Evolutionary conservation across 2,888 invertebrate species (phyloP), one percentile per base, ranked within the genome.

Genomic region (Timema cristinae): DNA sequence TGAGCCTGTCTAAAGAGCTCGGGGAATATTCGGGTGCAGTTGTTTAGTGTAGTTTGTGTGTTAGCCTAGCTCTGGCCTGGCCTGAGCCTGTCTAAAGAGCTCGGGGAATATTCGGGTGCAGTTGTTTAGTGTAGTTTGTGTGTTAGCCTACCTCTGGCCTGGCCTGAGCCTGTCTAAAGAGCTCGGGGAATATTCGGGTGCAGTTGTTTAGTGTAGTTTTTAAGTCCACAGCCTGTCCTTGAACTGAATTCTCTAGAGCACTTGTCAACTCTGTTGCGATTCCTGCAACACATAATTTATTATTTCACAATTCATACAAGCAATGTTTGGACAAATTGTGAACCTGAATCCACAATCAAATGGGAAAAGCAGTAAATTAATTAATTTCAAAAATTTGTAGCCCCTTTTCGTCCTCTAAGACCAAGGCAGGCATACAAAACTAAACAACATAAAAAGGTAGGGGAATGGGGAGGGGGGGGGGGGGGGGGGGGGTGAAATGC

Each of bases 241-340:
- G 82, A 2, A 86, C 85, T 6, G 87, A 86, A 74, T 82, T 82
- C 79, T 89, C 88, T 67, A 89, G 79, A 9, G 87, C 86, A 72
- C 83, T 82, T 0, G 88, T 86, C 70, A 89, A 80, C 78, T 88
- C 86, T 52, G 85, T 85, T 5, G 89, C 84, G n/a, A 89, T 82
- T 80, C 83, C 85, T 85, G 77, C 7, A 80, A 77, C 10, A 48
- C 52, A 32, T n/a, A n/a, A n/a, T n/a, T n/a, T n/a, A n/a, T n/a
- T n/a, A n/a, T 32, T 32, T 32, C 32, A 32, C 32, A 32, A 32
- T 32, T 2, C 32, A 32, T 32, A 32, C 32, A 32, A 32, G 32
- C 32, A 32, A 1, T 32, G 32, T 32, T 32, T 32, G 32, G 32
- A 32, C 32, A 32, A 32, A 32, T 32, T 4, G 32, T 32, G 32